Conservation (phyloP, 1,140 invertebrate species). For the Patella vulgata region DNA sequence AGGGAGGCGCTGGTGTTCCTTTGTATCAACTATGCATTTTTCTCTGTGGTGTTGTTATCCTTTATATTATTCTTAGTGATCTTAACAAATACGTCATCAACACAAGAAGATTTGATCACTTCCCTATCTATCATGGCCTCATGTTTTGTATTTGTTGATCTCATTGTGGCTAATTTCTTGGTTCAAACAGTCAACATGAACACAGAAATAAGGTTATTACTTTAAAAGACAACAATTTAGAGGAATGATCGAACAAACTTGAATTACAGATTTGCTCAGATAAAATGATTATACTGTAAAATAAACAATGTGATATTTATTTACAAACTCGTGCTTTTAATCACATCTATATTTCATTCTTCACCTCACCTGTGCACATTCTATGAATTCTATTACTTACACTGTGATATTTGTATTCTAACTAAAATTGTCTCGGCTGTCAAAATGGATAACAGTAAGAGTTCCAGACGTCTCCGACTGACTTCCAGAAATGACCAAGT, state of each 20-base stretch:
- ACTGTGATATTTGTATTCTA: neutral
- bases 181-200: constrained; percentile 50
- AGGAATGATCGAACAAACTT: too few relatives aligned
- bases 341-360: too few relatives aligned
- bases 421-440: neutral
- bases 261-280: too few relatives aligned
- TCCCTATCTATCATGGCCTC: constrained; percentile 48
- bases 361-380: too few relatives aligned
- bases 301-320: too few relatives aligned
- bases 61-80: constrained; percentile 52
- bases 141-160: constrained; percentile 52
- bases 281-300: too few relatives aligned
- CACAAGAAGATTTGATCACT: constrained; percentile 41
- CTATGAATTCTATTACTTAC: neutral
- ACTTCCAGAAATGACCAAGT: constrained; percentile 17
- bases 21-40: constrained; percentile 57
- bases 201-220: constrained; percentile 38
- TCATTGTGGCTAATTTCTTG: constrained; percentile 55
- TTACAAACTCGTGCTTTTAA: too few relatives aligned
- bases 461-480: constrained; percentile 18
- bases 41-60: constrained; percentile 49
- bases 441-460: constrained; percentile 21
- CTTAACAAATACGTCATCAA: constrained; percentile 48
- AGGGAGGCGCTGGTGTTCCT: constrained; percentile 49
- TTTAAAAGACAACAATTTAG: too few relatives aligned